phyloP scores from a whole-genome alignment of 2,888 invertebrate species.

The Alentia gelatinosa region DNA sequence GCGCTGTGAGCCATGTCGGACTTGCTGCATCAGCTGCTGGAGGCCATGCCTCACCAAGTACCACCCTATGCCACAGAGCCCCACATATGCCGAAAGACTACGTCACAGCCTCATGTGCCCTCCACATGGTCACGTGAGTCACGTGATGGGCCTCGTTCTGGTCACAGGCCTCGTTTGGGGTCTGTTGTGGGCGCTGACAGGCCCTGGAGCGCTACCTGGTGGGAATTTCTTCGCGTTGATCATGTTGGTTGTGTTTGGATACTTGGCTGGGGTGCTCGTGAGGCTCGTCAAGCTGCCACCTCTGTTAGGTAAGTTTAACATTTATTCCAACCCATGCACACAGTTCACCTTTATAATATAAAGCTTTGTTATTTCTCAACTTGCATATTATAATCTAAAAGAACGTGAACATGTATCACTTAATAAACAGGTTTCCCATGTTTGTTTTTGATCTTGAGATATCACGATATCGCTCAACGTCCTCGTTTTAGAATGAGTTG shows the following conservation, averaged over 20 bases:
- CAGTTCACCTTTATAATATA: no score
- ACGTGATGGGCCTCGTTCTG: slow-evolving; percentile 78
- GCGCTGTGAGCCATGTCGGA: neutral
- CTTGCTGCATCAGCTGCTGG: slow-evolving; percentile 51
- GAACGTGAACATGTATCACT: no score
- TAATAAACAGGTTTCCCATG: no score
- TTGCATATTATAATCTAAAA: no score
- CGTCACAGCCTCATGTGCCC: slow-evolving; percentile 64
- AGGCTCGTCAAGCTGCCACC: slow-evolving; percentile 73
- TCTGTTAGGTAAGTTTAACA: slow-evolving; percentile 74
- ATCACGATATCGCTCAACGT: no score
- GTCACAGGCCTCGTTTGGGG: slow-evolving; percentile 69
- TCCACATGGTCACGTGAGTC: slow-evolving; percentile 72
- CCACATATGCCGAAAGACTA: slow-evolving; percentile 58
- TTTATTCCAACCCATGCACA: no score
- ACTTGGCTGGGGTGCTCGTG: slow-evolving; percentile 73
- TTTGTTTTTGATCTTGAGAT: no score
- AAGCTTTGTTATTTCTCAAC: no score
- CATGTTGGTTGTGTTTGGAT: slow-evolving; percentile 73
- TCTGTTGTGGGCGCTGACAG: slow-evolving; percentile 70
- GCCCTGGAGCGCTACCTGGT: slow-evolving; percentile 73
- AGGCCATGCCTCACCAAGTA: slow-evolving; percentile 69
- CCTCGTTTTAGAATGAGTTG: no score
- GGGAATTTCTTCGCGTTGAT: slow-evolving; percentile 76
- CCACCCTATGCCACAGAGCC: slow-evolving; percentile 66